Conservation (phyloP, 1,140 invertebrate species). For the Rhyzopertha dominica region DNA sequence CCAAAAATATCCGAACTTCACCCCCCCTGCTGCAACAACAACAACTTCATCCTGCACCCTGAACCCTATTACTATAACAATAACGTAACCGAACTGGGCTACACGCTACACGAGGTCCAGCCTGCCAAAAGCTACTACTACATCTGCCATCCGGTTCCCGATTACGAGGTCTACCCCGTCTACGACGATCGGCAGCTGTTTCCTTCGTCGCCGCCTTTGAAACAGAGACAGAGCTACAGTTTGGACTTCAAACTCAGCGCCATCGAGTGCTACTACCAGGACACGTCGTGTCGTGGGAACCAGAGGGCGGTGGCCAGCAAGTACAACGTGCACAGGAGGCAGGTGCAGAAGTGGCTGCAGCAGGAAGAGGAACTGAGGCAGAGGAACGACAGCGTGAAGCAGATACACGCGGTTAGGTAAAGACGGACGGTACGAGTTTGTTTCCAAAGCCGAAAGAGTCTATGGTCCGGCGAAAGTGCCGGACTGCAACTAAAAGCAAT, state of each 20-base stretch:
- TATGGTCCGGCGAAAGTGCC: too few species aligned
- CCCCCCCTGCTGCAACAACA: constrained; percentile 23
- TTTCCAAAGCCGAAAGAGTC: constrained; percentile 18
- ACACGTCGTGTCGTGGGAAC: constrained; percentile 53
- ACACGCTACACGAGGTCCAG: constrained; percentile 37
- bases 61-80: constrained; percentile 21
- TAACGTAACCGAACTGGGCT: constrained; percentile 19
- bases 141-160: constrained; percentile 25
- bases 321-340: constrained; percentile 58
- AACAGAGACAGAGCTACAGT: constrained; percentile 45
- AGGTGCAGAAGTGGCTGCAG: constrained; percentile 60
- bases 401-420: constrained; percentile 30
- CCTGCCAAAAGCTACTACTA: constrained; percentile 30
- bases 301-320: constrained; percentile 58
- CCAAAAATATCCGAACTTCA: constrained; percentile 35
- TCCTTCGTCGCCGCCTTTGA: constrained; percentile 19
- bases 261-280: constrained; percentile 50
- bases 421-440: constrained; percentile 1
- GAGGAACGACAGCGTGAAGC: constrained; percentile 31
- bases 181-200: constrained; percentile 23
- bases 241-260: constrained; percentile 52
- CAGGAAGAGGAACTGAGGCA: constrained; percentile 50
- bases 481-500: too few species aligned
- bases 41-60: constrained; percentile 30
- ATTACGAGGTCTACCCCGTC: constrained; percentile 12